phyloP scores from a whole-genome alignment of 2,113 vertebrate genomes.

The Numenius arquata region DNA sequence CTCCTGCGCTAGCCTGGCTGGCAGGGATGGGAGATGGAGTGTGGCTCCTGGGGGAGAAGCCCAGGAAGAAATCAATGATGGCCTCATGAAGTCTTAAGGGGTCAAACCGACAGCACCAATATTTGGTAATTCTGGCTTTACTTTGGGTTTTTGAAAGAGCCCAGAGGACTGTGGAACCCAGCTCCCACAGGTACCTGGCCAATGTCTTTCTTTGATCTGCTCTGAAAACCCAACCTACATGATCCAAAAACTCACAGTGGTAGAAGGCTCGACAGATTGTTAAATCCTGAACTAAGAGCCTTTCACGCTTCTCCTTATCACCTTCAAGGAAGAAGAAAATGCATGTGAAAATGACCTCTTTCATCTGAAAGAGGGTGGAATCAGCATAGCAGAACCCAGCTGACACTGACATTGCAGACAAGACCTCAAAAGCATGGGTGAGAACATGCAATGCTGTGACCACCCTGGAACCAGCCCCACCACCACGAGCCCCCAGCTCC shows the following conservation, averaged over 20 bases:
- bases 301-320: neutral
- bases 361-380: neutral
- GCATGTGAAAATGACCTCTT: neutral
- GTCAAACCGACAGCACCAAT: neutral
- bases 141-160: neutral
- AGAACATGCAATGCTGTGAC: rapidly evolving
- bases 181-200: neutral
- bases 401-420: rapidly evolving
- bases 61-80: neutral
- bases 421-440: too few relatives aligned
- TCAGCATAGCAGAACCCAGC: neutral
- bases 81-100: neutral
- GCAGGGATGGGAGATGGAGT: neutral
- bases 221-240: neutral
- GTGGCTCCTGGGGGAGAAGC: neutral
- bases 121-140: neutral
- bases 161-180: neutral
- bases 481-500: neutral
- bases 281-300: neutral
- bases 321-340: neutral
- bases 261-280: neutral
- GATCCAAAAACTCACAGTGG: neutral
- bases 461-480: neutral
- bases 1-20: neutral
- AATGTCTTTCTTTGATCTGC: neutral